A percentile compares a stretch with the other conserved stretches of the same genome.
phyloP scores from a whole-genome alignment of 2,888 invertebrate genomes.

The Amblyteles armatorius region DNA sequence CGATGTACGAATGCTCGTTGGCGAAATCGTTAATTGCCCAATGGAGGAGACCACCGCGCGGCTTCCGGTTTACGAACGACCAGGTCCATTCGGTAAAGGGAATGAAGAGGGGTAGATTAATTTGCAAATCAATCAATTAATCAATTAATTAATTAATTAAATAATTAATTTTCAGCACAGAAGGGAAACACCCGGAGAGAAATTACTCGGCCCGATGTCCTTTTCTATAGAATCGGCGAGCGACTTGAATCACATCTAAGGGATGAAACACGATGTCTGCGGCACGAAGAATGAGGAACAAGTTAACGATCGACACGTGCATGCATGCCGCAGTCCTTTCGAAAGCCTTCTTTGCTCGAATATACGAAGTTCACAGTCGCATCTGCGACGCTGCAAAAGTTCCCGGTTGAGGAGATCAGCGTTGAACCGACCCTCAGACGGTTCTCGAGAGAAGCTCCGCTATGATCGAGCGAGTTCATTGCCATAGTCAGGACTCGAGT shows the following conservation, averaged over 20 bases:
- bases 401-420: slow-evolving; percentile 11
- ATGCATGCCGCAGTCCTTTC: background rate
- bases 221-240: background rate
- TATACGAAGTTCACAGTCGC: slow-evolving; percentile 3
- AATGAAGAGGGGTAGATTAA: no score
- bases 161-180: no score
- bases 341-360: background rate
- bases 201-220: background rate
- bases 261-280: background rate
- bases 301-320: background rate
- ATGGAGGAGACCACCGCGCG: no score
- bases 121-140: no score
- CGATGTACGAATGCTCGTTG: no score
- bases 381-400: background rate
- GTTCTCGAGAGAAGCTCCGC: slow-evolving; percentile 37
- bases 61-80: no score
- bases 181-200: background rate
- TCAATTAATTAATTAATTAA: no score
- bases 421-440: slow-evolving; percentile 23
- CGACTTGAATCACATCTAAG: background rate
- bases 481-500: slow-evolving; percentile 40
- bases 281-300: background rate
- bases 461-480: slow-evolving; percentile 40
- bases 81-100: no score
- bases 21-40: no score